Percentiles rank a stretch among this genome's conserved stretches.
Conservation (phyloP, 2,797 vertebrate species). For the Helicolenus hilgendorfi region DNA sequence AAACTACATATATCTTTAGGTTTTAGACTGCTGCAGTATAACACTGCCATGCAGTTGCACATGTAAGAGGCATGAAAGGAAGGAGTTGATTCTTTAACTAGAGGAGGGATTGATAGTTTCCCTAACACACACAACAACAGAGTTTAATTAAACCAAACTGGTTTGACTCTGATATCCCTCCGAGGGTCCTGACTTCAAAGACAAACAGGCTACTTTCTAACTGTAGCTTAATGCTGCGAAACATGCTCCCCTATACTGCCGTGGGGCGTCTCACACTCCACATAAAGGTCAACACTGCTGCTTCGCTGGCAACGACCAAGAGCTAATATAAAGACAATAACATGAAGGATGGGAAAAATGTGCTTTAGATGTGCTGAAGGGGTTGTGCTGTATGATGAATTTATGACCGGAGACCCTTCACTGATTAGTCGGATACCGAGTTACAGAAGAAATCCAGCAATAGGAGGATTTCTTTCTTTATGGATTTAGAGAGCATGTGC, state of each 20-base stretch:
- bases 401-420: neutral
- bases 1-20: no score
- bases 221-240: slow-evolving; percentile 8
- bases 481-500: neutral
- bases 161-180: slow-evolving; percentile 17
- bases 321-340: slow-evolving; percentile 35
- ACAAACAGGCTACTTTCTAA: neutral
- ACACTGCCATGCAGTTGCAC: neutral
- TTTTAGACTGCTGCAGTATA: no score
- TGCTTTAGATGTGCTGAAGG: neutral
- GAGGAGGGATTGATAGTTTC: neutral
- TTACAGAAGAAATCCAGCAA: neutral
- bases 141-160: slow-evolving; percentile 24
- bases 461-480: neutral
- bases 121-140: neutral
- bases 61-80: no score
- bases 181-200: slow-evolving; percentile 57
- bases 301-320: slow-evolving; percentile 44
- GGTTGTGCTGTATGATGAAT: slow-evolving; percentile 7
- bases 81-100: neutral
- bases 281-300: neutral
- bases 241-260: slow-evolving; percentile 3
- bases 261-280: slow-evolving; percentile 28
- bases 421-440: neutral
- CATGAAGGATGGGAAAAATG: slow-evolving; percentile 9